phyloP scores from a whole-genome alignment of 2,113 vertebrate species.

The Arenaria interpres region DNA sequence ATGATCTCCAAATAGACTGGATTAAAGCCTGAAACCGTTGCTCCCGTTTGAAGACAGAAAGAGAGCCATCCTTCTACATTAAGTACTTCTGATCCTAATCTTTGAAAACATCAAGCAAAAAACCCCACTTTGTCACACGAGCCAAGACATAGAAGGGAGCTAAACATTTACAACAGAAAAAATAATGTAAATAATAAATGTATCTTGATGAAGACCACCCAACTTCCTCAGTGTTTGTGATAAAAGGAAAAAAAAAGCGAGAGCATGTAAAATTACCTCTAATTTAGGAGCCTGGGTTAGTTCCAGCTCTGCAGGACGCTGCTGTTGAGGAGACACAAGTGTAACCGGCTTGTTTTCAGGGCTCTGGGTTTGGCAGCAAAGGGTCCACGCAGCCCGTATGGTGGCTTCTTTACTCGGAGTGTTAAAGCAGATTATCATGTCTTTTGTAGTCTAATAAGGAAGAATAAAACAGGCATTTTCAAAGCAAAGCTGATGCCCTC shows the following conservation, averaged over 20 bases:
- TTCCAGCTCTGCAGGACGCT: not conserved
- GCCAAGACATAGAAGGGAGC: not conserved
- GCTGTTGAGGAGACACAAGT: not conserved
- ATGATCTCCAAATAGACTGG: not conserved
- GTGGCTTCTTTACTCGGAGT: not conserved
- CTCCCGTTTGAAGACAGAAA: not conserved
- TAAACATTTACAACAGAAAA: not conserved
- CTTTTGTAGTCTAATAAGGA: not conserved
- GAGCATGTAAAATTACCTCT: not conserved
- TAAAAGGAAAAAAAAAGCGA: not conserved
- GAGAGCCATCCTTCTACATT: not conserved
- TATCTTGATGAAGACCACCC: not conserved
- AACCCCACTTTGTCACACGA: not conserved
- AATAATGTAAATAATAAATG: not conserved
- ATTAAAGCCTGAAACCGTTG: constrained; percentile 10
- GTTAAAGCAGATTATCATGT: not conserved
- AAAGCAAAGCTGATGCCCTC: not conserved
- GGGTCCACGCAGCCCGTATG: rapidly evolving
- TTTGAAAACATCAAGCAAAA: not conserved
- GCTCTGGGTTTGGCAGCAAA: not conserved
- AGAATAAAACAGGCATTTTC: not conserved
- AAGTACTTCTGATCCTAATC: constrained; percentile 2
- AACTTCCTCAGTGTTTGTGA: not conserved
- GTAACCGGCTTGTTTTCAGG: not conserved
- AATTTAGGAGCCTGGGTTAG: not conserved